Percentiles rank a stretch among this genome's conserved stretches.
Evolutionary conservation across 2,113 vertebrate genomes (phyloP).

Genomic region (Aegypius monachus): DNA sequence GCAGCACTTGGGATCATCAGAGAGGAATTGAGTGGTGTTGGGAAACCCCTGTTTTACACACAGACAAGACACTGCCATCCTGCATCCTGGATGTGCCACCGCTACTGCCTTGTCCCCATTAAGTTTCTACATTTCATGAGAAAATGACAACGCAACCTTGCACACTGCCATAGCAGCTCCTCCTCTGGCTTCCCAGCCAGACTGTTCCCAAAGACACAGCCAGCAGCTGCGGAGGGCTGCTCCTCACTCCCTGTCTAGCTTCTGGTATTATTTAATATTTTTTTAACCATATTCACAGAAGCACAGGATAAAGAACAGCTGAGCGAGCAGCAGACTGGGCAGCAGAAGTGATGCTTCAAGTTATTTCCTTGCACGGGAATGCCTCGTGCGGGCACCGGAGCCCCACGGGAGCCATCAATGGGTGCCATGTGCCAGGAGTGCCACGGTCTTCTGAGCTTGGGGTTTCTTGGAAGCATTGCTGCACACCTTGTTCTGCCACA

Average conservation of each 20-base stretch:
- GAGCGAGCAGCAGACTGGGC: background rate
- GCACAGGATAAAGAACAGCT: background rate
- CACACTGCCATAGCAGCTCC: background rate
- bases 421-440: background rate
- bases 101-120: background rate
- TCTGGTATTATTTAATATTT: background rate
- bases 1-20: background rate
- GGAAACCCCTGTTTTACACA: background rate
- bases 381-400: rapidly evolving
- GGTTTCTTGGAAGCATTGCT: background rate
- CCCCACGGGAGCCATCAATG: background rate
- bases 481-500: background rate
- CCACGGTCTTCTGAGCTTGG: rapidly evolving
- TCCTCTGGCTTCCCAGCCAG: background rate
- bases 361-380: background rate
- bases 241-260: background rate
- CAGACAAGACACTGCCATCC: background rate
- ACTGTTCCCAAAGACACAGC: background rate
- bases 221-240: background rate
- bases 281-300: background rate
- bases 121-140: background rate
- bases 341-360: background rate
- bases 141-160: background rate
- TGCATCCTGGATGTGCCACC: background rate
- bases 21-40: background rate